Base-by-base conservation (phyloP, 2,888 invertebrate genomes). In the Galeopsomyia nigrocyanea region DNA sequence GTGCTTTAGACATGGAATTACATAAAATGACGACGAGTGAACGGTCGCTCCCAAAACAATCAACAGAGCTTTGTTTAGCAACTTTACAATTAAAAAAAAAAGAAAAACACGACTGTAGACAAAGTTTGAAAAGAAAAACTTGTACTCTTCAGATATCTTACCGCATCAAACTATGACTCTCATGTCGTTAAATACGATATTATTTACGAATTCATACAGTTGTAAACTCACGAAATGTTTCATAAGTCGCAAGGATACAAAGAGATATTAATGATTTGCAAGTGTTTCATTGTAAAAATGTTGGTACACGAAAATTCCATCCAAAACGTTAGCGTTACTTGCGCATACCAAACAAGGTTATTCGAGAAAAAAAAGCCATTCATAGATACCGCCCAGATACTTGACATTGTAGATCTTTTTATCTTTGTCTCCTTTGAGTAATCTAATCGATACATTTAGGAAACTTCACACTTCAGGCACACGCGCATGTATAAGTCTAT, bases 21-120 rank as follows among this genome's bases (percentile, higher is more conserved):
- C 58, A 19, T 65, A 61, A 58, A 58, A 60, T 57, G 13, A 47
- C 76, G 76, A 66, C 31, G 62, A 47, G 22, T 49, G 19, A 58
- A 60, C 73, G 76, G 75, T 78, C 80, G 79, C 79, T 82, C 81
- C 81, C 79, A 78, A 83, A 83, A 84, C 84, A 85, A 85, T 83
- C 83, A 84, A 82, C 81, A 81, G 83, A 85, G 85, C 84, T 86
- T 85, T 80, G 81, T 82, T 84, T 85, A 85, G 83, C 81, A 50
- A 72, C 72, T 75, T 75, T 72, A 71, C 72, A 22, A 50, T 39
- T 46, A 21, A 61, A 65, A 19, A 62, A 51, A 51, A 46, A 46
- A 26, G 46, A 16, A n/a, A 55, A 68, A 47, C 16, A 16, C 7
- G 47, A 53, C 16, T 47, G 49, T 51, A 31, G 51, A 26, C 26